Conservation (phyloP, 2,797 vertebrate genomes). For the Kryptolebias ocellatus region DNA sequence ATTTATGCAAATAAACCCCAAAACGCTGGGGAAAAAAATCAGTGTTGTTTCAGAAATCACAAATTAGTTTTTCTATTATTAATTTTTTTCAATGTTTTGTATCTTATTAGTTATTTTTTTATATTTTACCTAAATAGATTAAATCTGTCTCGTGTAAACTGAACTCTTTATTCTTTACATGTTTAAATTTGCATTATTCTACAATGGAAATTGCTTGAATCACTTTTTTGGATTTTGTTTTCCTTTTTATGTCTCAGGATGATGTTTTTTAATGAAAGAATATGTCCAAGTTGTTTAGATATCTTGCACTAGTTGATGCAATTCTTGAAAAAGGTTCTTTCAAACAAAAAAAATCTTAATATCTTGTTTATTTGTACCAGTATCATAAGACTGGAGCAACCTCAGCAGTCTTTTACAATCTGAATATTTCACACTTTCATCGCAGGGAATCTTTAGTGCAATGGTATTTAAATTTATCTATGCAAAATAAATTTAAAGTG, state of each 20-base stretch:
- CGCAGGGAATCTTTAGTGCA: slow-evolving; percentile 19
- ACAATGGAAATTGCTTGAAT: background rate
- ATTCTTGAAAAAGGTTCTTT: background rate
- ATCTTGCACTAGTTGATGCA: background rate
- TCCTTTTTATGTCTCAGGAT: background rate
- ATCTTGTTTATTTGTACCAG: background rate
- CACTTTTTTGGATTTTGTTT: background rate
- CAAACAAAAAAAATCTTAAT: background rate
- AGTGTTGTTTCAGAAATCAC: background rate
- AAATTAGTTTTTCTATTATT: background rate
- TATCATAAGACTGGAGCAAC: slow-evolving; percentile 15
- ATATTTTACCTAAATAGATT: background rate
- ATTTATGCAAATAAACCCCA: background rate
- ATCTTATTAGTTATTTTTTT: background rate
- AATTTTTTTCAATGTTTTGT: background rate
- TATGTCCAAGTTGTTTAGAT: background rate
- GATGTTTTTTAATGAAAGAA: background rate
- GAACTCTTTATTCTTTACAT: slow-evolving; percentile 58
- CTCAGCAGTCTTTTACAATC: slow-evolving; percentile 25
- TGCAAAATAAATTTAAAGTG: slow-evolving; percentile 54
- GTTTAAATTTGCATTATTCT: slow-evolving; percentile 2
- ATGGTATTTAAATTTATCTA: slow-evolving; percentile 41
- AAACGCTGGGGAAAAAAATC: too few species aligned
- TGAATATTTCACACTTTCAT: background rate
- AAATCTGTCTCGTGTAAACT: slow-evolving; percentile 37